A percentile compares a stretch with the other conserved stretches of the same genome.
Evolutionary conservation across 2,888 invertebrate genomes (phyloP).

Genomic region (Andrena haemorrhoa): DNA sequence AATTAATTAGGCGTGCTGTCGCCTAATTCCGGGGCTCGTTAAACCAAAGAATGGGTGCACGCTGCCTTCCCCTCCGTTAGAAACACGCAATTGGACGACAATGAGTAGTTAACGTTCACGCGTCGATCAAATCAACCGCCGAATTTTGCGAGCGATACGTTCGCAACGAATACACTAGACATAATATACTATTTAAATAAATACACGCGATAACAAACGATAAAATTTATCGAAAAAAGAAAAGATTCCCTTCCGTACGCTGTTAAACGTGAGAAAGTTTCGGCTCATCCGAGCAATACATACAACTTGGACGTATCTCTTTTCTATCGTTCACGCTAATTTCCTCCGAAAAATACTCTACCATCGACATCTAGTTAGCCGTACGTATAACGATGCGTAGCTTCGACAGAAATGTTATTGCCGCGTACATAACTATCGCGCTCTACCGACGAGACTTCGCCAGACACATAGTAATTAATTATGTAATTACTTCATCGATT

Average conservation of each 20-base stretch:
- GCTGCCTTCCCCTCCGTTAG: conserved; percentile 1
- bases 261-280: conserved; percentile 17
- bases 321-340: conserved; percentile 9
- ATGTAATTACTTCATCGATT: conserved; percentile 61
- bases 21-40: background rate
- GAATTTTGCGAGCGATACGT: conserved; percentile 3
- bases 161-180: conserved; percentile 7
- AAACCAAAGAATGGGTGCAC: background rate
- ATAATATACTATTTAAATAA: conserved; percentile 34
- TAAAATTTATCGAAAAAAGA: conserved; percentile 33
- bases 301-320: conserved; percentile 61
- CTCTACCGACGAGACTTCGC: background rate
- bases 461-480: conserved; percentile 38
- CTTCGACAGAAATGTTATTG: conserved; percentile 48
- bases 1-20: conserved; percentile 40
- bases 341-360: conserved; percentile 52
- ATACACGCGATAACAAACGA: conserved; percentile 36
- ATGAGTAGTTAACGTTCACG: conserved; percentile 35
- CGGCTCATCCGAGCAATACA: conserved; percentile 34
- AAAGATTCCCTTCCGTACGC: background rate
- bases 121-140: background rate
- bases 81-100: conserved; percentile 40
- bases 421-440: conserved; percentile 8
- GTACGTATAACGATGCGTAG: conserved; percentile 11
- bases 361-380: conserved; percentile 27